Conservation (phyloP, 2,113 vertebrate species). For the Thryonomys swinderianus region DNA sequence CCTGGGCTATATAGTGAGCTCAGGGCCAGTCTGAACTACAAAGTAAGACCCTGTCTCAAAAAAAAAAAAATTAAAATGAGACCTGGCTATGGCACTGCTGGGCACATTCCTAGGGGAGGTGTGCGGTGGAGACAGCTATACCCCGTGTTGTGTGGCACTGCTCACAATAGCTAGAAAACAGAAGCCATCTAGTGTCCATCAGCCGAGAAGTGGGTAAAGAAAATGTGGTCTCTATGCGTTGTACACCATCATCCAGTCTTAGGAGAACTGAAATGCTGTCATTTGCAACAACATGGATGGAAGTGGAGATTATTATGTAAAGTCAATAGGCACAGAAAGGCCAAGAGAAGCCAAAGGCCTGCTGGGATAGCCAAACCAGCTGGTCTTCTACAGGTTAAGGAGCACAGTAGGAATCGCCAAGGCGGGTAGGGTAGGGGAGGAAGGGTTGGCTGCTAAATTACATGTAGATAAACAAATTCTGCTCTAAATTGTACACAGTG, state of each 20-base stretch:
- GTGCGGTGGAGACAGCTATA: neutral
- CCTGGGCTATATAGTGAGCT: too few species aligned
- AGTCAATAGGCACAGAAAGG: neutral
- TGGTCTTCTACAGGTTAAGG: too few species aligned
- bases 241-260: neutral
- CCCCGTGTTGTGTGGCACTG: neutral
- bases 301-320: neutral
- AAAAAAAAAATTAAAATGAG: too few species aligned
- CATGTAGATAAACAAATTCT: neutral
- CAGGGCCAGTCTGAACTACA: too few species aligned
- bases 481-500: neutral
- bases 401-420: too few species aligned
- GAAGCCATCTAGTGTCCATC: neutral
- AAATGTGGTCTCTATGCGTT: fast-evolving
- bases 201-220: neutral
- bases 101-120: neutral
- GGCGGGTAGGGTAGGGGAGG: neutral
- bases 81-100: neutral
- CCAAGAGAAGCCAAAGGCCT: neutral
- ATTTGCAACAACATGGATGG: neutral
- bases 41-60: neutral
- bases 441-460: neutral
- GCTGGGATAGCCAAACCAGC: neutral
- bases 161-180: neutral
- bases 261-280: too few species aligned